Percentiles rank a stretch among this genome's conserved stretches.
These are phyloP conservation scores for Lasiommata megera DNA, from an alignment of 2,888 invertebrate genomes.

Conservation along the genomic window DNA sequence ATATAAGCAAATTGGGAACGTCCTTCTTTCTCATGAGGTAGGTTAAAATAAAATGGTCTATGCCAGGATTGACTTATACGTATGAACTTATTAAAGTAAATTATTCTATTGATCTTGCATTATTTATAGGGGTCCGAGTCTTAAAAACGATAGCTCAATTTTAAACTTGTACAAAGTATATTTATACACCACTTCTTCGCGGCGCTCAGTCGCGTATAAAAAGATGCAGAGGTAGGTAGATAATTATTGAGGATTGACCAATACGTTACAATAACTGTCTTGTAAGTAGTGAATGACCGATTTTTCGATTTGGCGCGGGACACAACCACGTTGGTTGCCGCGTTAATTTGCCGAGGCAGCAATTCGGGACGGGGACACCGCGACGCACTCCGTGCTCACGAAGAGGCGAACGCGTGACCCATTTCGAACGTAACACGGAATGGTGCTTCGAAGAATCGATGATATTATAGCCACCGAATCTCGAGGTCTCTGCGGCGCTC, in stretches of 20 bases:
- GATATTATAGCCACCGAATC: constrained; percentile 69
- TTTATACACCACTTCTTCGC: too few species aligned
- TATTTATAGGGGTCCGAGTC: too few species aligned
- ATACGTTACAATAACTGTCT: constrained; percentile 40
- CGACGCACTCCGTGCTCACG: constrained; percentile 54
- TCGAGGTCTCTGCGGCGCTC: constrained; percentile 68
- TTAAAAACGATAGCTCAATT: too few species aligned
- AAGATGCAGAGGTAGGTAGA: too few species aligned
- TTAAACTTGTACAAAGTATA: too few species aligned
- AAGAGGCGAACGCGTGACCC: constrained; percentile 67
- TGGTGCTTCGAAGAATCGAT: constrained; percentile 72
- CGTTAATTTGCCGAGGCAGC: constrained; percentile 68
- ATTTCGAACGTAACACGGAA: constrained; percentile 68
- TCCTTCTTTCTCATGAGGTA: too few species aligned
- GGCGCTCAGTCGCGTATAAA: too few species aligned
- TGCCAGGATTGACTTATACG: too few species aligned
- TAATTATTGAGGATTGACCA: background rate
- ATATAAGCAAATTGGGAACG: too few species aligned
- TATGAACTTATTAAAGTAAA: too few species aligned
- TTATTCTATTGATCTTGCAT: too few species aligned
- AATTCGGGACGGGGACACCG: constrained; percentile 71
- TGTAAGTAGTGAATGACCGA: constrained; percentile 12
- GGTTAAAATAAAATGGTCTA: too few species aligned
- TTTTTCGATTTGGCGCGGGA: constrained; percentile 15
- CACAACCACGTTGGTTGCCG: constrained; percentile 5